phyloP scores from a whole-genome alignment of 2,888 invertebrate genomes.

The Ectemnius continuus region DNA sequence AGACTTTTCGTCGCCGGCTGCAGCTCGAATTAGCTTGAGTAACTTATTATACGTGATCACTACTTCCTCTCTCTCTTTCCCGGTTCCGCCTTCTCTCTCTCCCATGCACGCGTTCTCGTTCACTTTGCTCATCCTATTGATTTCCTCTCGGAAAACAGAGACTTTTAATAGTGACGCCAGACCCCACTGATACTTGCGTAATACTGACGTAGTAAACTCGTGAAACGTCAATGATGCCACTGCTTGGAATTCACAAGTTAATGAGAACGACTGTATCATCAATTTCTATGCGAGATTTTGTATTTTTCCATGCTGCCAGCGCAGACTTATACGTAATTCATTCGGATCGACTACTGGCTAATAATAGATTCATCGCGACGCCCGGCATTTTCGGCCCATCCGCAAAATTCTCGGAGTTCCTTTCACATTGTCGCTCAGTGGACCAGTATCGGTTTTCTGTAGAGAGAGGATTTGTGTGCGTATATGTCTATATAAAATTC shows the following conservation, averaged over 20 bases:
- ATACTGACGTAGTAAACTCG: too few species aligned
- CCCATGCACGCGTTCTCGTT: too few species aligned
- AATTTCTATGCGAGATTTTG: background rate
- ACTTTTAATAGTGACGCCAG: too few species aligned
- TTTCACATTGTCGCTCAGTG: too few species aligned
- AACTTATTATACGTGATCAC: background rate
- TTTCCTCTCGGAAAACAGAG: too few species aligned
- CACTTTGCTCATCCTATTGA: too few species aligned
- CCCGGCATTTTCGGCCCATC: background rate
- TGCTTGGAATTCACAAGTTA: background rate
- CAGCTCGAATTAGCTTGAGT: background rate
- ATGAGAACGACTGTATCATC: background rate
- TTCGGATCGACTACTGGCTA: background rate
- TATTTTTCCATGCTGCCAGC: background rate
- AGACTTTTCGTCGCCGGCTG: background rate
- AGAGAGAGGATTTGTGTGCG: too few species aligned
- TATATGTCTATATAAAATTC: too few species aligned
- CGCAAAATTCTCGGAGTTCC: background rate
- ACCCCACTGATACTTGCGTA: too few species aligned
- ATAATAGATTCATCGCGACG: background rate
- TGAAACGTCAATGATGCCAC: background rate
- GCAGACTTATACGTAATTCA: constrained; percentile 11
- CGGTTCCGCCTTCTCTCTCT: too few species aligned
- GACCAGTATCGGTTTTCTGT: too few species aligned
- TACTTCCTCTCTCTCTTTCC: too few species aligned